Evolutionary conservation across 2,113 vertebrate genomes (phyloP), one percentile per base, ranked within the genome.

Genomic region (Ciconia boyciana): DNA sequence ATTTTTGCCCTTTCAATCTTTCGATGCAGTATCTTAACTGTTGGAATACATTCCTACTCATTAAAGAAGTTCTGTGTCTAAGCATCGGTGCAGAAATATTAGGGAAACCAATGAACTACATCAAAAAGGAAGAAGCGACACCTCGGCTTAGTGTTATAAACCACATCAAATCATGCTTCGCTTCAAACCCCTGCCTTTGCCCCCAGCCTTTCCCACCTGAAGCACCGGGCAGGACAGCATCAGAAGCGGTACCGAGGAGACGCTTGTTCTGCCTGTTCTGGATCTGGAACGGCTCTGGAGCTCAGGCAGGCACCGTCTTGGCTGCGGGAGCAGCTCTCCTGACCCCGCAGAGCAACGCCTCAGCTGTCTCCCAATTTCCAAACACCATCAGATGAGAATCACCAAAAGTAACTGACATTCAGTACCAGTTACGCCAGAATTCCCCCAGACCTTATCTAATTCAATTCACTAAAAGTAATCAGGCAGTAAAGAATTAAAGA

Each of bases 221-320:
- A 64, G 22, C 4, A 0, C 17, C 1, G 0, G 26, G 32, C 51
- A 71, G 44, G 44, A 13, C 20, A 57, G 52, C 34, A 76, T 5
- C n/a, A 65, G 2, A 31, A 32, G 13, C 3, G 0, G 22, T 31
- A 70, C 3, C 11, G 2, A 76, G 70, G 28, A 87, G 16, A 87
- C 14, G 22, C 8, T 17, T 46, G 10, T 28, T 61, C 22, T 54
- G 16, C 17, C 48, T 52, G 1, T 46, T 65, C 21, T 71, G 34
- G 25, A 65, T 11, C 34, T 34, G 16, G 49, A 87, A 31, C 61
- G 22, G 25, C 72, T 83, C 48, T 44, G 0, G 6, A 12, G 2
- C 49, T 79, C 8, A 1, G 17, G 17, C 9, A 87, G 31, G 46
- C 36, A 87, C 5, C 0, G 3, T 34, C 41, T 12, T 0, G 0